Base-by-base conservation (phyloP, 2,113 vertebrate species). In the Oxyruncus cristatus region DNA sequence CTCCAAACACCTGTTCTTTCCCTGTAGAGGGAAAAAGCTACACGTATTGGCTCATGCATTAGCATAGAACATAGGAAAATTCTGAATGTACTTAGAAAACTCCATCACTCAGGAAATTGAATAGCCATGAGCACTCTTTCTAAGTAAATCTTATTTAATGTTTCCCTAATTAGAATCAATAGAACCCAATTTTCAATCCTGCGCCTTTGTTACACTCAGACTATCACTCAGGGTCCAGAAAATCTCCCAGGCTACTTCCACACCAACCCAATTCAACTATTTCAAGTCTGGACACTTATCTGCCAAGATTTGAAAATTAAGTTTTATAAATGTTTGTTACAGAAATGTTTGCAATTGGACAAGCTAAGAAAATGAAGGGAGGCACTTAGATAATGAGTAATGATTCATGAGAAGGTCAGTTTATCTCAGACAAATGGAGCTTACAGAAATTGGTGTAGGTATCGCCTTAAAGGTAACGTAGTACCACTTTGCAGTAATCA, bases 131-230 rank as follows among this genome's bases (percentile, higher is more conserved):
- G 98, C 98, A 96, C 94, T 97, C 98, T 99, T 98, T 98, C 98
- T 98, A 98, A 97, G 98, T 99, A 99, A 99, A 99, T 99, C 99
- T 99, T 99, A 99, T 98, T 99, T 99, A 99, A 99, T 98, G 98
- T 99, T 99, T 98, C 98, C 97, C 98, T 99, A 99, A 99, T 99
- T 99, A 99, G 98, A 99, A 99, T 99, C 99, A 99, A 99, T 99
- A 99, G 97, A 98, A 99, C 98, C 98, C 98, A 98, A 99, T 99
- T 99, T 99, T 98, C 98, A 98, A 98, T 98, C 97, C 92, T 92
- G 93, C 97, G 98, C 97, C 98, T 98, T 98, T 98, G 98, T 98
- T 98, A 97, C 94, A 91, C 95, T 97, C 95, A 97, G 97, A 98
- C 98, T 98, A 99, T 99, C 98, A 98, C 98, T 98, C 96, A 97